Percentiles rank a stretch among this genome's conserved stretches.
These are phyloP conservation scores for Eulemur mongoz DNA, from an alignment of 2,797 vertebrate species.

Conservation along the genomic window DNA sequence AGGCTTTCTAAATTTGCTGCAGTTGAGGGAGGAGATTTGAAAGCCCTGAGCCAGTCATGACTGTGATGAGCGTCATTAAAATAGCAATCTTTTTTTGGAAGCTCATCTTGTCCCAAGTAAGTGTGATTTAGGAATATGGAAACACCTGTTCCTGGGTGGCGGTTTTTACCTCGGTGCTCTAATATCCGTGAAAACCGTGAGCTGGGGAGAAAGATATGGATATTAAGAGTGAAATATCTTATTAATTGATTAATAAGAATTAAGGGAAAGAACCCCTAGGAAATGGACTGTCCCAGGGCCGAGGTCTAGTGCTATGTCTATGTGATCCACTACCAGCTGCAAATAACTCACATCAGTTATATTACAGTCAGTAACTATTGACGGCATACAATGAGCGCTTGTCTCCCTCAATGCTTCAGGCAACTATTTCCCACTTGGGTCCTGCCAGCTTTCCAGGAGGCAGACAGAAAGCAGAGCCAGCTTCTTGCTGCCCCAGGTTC, in stretches of 20 bases:
- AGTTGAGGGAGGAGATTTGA: conserved; percentile 55
- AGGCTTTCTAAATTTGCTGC: conserved; percentile 70
- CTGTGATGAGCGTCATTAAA: conserved; percentile 53
- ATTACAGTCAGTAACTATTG: background rate
- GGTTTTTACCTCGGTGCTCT: conserved; percentile 7
- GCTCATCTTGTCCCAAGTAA: conserved; percentile 65
- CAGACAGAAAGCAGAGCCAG: background rate
- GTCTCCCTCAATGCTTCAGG: background rate
- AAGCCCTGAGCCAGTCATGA: conserved; percentile 65
- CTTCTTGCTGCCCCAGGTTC: background rate
- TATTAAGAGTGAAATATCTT: background rate
- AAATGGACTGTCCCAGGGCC: background rate
- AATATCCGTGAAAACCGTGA: background rate
- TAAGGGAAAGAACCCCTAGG: background rate
- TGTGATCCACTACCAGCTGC: background rate
- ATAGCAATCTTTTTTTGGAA: conserved; percentile 74
- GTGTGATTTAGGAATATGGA: conserved; percentile 64
- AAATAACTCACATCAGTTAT: background rate
- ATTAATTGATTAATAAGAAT: conserved; percentile 6
- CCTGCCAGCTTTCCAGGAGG: background rate
- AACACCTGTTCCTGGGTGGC: conserved; percentile 68
- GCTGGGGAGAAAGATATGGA: background rate
- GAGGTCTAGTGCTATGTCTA: background rate
- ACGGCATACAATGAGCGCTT: background rate
- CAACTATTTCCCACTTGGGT: background rate